A percentile compares a stretch with the other conserved stretches of the same genome.
phyloP scores from a whole-genome alignment of 2,113 vertebrate species.

The Charina bottae region DNA sequence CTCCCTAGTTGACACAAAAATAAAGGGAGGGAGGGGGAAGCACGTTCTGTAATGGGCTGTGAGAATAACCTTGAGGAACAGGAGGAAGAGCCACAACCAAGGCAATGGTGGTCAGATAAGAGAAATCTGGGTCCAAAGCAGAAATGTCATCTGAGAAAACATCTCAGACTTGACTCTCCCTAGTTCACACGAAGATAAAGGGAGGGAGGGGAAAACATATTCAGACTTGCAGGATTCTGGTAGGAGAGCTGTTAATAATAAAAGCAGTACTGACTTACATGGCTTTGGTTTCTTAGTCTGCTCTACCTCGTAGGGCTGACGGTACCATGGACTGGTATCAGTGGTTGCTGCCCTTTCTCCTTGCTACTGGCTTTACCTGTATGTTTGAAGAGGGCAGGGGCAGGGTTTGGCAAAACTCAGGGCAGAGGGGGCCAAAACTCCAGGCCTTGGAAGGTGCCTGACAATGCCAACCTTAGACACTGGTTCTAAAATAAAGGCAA shows the following conservation, averaged over 20 bases:
- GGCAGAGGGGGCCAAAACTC: background rate
- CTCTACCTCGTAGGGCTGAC: background rate
- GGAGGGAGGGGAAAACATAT: background rate
- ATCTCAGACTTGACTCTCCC: no score
- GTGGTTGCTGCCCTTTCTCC: background rate
- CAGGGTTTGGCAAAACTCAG: background rate
- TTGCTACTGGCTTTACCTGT: background rate
- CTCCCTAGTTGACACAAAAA: no score
- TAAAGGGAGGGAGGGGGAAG: background rate
- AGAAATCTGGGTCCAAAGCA: no score
- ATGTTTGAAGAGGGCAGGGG: background rate
- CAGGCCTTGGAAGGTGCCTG: background rate
- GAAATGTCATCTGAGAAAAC: no score
- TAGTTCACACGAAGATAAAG: background rate
- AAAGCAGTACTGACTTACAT: background rate
- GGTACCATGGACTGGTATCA: background rate
- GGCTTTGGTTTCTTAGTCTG: background rate
- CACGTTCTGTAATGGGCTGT: background rate
- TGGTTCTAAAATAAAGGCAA: background rate
- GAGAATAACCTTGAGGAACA: background rate
- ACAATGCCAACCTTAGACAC: no score
- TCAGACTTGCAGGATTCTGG: background rate
- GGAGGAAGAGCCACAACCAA: background rate
- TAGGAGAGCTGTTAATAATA: background rate
- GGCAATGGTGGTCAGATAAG: no score